Base-by-base conservation (phyloP, 2,797 vertebrate species). In the Paramormyrops hopkinsi region DNA sequence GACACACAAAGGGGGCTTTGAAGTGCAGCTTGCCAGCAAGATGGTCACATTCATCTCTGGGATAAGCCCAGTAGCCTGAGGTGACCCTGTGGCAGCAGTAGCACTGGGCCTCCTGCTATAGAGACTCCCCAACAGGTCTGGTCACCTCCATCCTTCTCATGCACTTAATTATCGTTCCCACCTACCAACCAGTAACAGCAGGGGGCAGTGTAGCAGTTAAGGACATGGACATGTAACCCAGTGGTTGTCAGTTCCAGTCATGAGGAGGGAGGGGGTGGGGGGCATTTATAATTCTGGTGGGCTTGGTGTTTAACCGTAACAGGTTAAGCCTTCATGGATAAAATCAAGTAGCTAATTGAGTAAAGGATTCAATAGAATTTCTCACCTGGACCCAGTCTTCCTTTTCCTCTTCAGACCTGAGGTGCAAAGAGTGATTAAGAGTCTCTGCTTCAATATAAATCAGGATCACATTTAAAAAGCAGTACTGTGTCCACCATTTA, bases 401-500 rank as follows among this genome's bases (percentile, higher is more conserved):
- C 92, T 98, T 99, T 93, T 99, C 98, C 62, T 99, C 98, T 90
- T 99, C 97, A 0, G 97, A 98, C 94, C 98, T 99, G 91, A 90
- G 91, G 93, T 95, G 91, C 90, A 87, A 93, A 93, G n/a, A 48
- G n/a, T 50, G 44, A 84, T 84, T 48, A 48, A 51, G 11, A 84
- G 50, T 50, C 22, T 50, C 22, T 84, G 82, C 19, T 50, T 48
- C 17, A 48, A 53, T 89, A 88, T 92, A 90, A 59, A 88, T 65
- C 89, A 90, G 37, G 59, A 50, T 4, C 25, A 25, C 25, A 84
- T 50, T 53, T 53, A 48, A 54, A 89, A 51, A 37, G 33, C 12
- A 83, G 17, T n/a, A 50, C 14, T 69, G 6, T 22, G 7, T 86
- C 50, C 25, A 54, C 50, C 17, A 6, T 8, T 79, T 44, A 41